phyloP scores from a whole-genome alignment of 2,888 invertebrate species.

The Dione juno region DNA sequence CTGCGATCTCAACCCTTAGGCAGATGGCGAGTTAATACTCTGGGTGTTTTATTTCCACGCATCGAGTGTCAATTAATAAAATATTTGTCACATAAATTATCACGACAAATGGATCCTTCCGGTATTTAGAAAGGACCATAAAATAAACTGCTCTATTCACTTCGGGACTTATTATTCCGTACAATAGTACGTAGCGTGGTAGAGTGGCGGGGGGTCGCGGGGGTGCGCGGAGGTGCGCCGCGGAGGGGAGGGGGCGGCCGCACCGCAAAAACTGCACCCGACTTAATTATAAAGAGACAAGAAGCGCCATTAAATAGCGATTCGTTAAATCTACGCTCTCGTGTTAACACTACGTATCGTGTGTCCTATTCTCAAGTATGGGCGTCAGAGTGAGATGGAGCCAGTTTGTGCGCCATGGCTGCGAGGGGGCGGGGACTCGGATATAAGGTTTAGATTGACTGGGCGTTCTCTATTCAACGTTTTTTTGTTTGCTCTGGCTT shows the following conservation, averaged over 20 bases:
- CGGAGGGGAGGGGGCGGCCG: slow-evolving; percentile 51
- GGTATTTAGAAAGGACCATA: slow-evolving; percentile 56
- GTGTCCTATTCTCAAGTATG: slow-evolving; percentile 56
- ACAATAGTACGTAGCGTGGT: slow-evolving; percentile 66
- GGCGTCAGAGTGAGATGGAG: slow-evolving; percentile 55
- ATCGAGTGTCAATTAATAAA: slow-evolving; percentile 77
- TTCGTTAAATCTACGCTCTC: slow-evolving; percentile 83
- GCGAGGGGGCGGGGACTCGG: slow-evolving; percentile 86
- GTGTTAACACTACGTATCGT: slow-evolving; percentile 74
- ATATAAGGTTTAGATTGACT: slow-evolving; percentile 83
- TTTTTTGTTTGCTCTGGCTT: slow-evolving; percentile 70
- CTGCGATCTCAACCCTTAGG: slow-evolving; percentile 20
- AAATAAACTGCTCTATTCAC: slow-evolving; percentile 61
- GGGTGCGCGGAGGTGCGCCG: slow-evolving; percentile 57
- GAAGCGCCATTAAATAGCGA: slow-evolving; percentile 83
- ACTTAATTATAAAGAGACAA: slow-evolving; percentile 84
- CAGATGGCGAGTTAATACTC: slow-evolving; percentile 56
- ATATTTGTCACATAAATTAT: slow-evolving; percentile 80
- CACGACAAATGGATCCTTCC: slow-evolving; percentile 66
- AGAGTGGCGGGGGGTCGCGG: slow-evolving; percentile 44
- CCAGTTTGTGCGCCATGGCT: slow-evolving; percentile 81
- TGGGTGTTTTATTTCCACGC: slow-evolving; percentile 67
- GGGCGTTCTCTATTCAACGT: slow-evolving; percentile 80
- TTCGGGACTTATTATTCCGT: slow-evolving; percentile 60
- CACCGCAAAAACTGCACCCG: slow-evolving; percentile 82